Percentiles rank a stretch among this genome's conserved stretches.
phyloP scores from a whole-genome alignment of 2,888 invertebrate genomes.

The Eulithis testata region DNA sequence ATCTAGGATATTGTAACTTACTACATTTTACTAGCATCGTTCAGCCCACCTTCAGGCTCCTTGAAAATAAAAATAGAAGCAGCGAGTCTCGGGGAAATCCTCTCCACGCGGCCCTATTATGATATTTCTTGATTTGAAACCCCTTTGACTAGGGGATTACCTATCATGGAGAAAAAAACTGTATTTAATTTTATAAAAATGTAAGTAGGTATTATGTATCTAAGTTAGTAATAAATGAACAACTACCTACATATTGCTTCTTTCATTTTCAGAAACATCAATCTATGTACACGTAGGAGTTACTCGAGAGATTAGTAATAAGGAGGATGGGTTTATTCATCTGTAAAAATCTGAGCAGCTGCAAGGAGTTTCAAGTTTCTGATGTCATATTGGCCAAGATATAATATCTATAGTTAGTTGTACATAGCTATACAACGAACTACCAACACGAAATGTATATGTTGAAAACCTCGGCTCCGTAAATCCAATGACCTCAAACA shows the following conservation, averaged over 20 bases:
- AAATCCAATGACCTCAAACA: conserved; percentile 27
- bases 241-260: no score
- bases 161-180: conserved; percentile 46
- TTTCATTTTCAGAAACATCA: no score
- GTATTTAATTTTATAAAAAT: conserved; percentile 14
- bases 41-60: conserved; percentile 60
- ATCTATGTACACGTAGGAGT: no score
- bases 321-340: no score
- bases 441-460: neutral
- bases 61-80: conserved; percentile 77
- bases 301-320: no score
- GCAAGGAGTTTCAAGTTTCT: no score
- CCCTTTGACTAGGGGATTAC: conserved; percentile 54
- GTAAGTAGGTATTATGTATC: no score
- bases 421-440: no score
- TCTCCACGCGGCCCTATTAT: conserved; percentile 70
- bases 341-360: no score
- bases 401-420: no score
- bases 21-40: neutral
- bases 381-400: no score
- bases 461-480: conserved; percentile 29
- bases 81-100: conserved; percentile 61
- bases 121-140: conserved; percentile 73
- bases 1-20: conserved; percentile 17
- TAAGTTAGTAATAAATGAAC: no score